Percentiles rank a stretch among this genome's conserved stretches.
phyloP scores from a whole-genome alignment of 92 coral and sea anemone genomes.

The Phenganax marumi region DNA sequence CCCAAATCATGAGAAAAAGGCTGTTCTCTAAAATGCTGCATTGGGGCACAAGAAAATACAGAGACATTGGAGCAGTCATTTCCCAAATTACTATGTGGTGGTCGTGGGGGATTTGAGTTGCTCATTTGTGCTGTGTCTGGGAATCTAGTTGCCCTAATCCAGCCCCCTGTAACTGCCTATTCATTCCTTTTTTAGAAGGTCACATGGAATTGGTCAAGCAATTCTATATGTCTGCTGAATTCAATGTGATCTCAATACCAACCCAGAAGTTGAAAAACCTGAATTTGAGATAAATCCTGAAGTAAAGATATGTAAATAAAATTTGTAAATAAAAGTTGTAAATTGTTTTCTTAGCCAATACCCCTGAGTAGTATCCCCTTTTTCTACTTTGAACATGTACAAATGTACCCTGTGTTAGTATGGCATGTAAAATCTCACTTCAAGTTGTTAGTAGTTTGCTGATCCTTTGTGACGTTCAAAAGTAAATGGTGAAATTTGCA shows the following conservation, averaged over 20 bases:
- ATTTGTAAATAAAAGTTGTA: too few species aligned
- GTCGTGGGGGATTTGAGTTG: constrained; percentile 2
- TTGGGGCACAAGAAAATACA: background rate
- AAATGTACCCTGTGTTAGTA: too few species aligned
- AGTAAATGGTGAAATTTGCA: too few species aligned
- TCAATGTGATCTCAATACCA: background rate
- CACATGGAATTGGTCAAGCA: background rate
- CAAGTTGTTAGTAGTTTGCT: too few species aligned
- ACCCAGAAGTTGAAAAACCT: background rate
- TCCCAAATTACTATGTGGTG: background rate
- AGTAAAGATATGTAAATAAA: background rate
- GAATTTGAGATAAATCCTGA: background rate
- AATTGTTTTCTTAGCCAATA: background rate
- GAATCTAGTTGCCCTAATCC: background rate
- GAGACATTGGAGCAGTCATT: background rate
- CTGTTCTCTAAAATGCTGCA: background rate
- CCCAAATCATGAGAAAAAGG: background rate
- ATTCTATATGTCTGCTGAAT: background rate
- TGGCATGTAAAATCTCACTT: too few species aligned
- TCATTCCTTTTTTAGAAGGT: background rate
- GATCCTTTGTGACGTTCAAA: too few species aligned
- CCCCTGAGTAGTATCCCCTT: too few species aligned
- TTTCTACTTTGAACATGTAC: too few species aligned
- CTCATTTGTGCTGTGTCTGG: background rate
- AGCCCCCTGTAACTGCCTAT: background rate